Evolutionary conservation across 1,140 invertebrate genomes (phyloP).

Genomic region (Hylaeus anthracinus): DNA sequence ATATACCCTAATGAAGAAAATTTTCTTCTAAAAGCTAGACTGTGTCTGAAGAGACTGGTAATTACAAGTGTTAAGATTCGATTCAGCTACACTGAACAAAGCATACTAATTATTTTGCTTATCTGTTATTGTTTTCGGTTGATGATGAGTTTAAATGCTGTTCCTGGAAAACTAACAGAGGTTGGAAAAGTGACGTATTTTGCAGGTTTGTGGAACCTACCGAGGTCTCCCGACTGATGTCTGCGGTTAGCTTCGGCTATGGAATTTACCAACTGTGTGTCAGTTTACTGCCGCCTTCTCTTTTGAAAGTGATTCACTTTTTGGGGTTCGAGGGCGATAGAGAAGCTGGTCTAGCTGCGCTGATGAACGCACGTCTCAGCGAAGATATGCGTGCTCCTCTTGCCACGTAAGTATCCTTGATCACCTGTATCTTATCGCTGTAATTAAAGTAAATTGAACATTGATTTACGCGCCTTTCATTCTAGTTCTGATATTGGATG

Average conservation of each 20-base stretch:
- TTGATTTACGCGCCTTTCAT: too few species aligned
- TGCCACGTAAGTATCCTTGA: constrained; percentile 82
- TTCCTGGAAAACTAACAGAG: constrained; percentile 2
- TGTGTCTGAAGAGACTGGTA: too few species aligned
- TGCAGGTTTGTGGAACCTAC: constrained; percentile 77
- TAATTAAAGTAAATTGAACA: too few species aligned
- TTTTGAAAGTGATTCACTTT: constrained; percentile 86
- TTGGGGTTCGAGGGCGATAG: constrained; percentile 88
- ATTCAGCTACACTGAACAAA: background rate
- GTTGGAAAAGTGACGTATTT: constrained; percentile 23
- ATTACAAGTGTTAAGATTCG: background rate
- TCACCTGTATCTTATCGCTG: background rate
- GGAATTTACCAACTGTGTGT: constrained; percentile 87
- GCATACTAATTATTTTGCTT: background rate
- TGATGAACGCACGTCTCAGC: constrained; percentile 85
- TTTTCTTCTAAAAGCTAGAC: too few species aligned
- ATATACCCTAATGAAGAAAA: too few species aligned
- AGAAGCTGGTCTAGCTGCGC: constrained; percentile 83
- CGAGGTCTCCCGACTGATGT: constrained; percentile 84
- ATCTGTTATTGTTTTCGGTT: background rate
- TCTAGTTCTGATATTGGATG: too few species aligned
- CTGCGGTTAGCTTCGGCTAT: constrained; percentile 88
- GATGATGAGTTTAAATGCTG: too few species aligned
- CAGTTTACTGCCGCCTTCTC: constrained; percentile 86
- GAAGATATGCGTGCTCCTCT: constrained; percentile 88